A percentile compares a stretch with the other conserved stretches of the same genome.
Evolutionary conservation across 2,888 invertebrate genomes (phyloP).

Genomic region (Elegia similella): DNA sequence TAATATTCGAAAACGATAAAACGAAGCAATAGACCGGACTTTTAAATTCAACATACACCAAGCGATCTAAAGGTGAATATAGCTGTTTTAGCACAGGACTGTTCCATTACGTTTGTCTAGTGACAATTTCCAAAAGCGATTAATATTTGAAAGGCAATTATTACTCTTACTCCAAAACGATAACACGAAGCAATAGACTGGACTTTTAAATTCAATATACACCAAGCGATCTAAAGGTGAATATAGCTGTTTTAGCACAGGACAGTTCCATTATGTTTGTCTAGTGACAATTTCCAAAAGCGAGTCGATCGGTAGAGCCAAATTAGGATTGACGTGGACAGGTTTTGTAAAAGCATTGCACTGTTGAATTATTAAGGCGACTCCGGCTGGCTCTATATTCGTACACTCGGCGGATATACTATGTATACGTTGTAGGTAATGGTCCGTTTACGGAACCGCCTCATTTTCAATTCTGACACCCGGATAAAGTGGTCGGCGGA

Average conservation of each 20-base stretch:
- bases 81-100: slow-evolving; percentile 60
- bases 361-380: slow-evolving; percentile 80
- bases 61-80: too few species aligned
- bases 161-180: too few species aligned
- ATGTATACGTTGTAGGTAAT: slow-evolving; percentile 51
- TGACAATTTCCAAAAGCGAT: slow-evolving; percentile 75
- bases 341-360: slow-evolving; percentile 82
- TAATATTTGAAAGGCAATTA: too few species aligned
- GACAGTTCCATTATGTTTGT: slow-evolving; percentile 75
- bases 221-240: too few species aligned
- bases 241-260: slow-evolving; percentile 50
- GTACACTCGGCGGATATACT: slow-evolving; percentile 54
- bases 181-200: too few species aligned
- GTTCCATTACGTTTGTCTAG: slow-evolving; percentile 77
- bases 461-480: slow-evolving; percentile 78
- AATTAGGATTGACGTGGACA: slow-evolving; percentile 81
- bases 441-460: slow-evolving; percentile 63
- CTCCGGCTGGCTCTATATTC: slow-evolving; percentile 73
- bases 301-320: slow-evolving; percentile 71
- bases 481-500: slow-evolving; percentile 65
- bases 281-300: slow-evolving; percentile 76
- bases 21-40: too few species aligned
- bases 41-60: too few species aligned
- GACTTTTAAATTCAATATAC: too few species aligned
- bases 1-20: too few species aligned